Base-by-base conservation (phyloP, 2,888 invertebrate species). In the Zootermopsis nevadensis region DNA sequence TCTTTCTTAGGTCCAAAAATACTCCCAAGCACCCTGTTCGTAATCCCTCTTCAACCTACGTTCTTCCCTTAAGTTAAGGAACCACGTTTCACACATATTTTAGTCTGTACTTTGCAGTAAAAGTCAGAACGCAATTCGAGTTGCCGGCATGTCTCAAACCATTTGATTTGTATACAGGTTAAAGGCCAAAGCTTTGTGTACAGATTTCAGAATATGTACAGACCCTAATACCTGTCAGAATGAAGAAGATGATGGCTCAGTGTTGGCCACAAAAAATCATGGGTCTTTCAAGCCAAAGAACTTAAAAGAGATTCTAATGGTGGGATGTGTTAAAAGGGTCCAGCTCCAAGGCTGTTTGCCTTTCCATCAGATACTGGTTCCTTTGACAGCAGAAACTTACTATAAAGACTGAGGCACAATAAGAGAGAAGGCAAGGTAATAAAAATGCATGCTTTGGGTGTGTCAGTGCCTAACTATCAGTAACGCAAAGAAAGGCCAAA, bases 331-430 rank as follows among this genome's bases (percentile, higher is more conserved):
- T 69, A 69, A 69, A 69, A 69, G 69, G 69, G 69, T 22, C 69
- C 69, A 69, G 24, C 69, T 60, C 60, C n/a, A 60, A 60, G 60
- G 69, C 15, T 33, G 69, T 69, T 60, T 69, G 69, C 69, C 33
- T 69, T 69, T 33, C 10, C 15, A 69, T 69, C 69, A 33, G 60
- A 60, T n/a, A 69, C 69, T 69, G 69, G 69, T 69, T 69, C 6
- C 33, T 69, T 69, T 69, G 69, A 69, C 69, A 69, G 69, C 69
- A 69, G 7, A n/a, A 69, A 69, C 69, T 7, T 19, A 10, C 69
- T 33, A 69, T 1, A 69, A 33, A 27, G 19, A n/a, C n/a, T n/a
- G 19, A 60, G 4, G 27, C 30, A 27, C 66, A 30, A 66, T 12
- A 66, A 66, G 48, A 15, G 3, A 48, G 42, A 48, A 15, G n/a